Base-by-base conservation (phyloP, 2,113 vertebrate genomes). In the Apodemus speciosus region DNA sequence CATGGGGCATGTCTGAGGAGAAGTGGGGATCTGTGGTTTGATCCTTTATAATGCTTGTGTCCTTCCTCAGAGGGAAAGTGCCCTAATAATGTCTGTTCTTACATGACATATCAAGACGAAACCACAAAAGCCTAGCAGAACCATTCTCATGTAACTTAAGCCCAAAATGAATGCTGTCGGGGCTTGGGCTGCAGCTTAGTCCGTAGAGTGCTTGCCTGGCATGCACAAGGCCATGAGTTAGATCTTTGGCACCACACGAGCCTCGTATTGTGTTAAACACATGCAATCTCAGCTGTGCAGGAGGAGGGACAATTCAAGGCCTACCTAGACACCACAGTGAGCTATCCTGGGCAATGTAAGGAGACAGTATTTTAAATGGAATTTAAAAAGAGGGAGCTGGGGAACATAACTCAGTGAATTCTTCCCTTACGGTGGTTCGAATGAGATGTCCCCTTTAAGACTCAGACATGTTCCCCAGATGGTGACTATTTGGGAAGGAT, bases 21-120 rank as follows among this genome's bases (percentile, higher is more conserved):
- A 92, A 40, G 46, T 11, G 15, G 92, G 3, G 9, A 76, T 72
- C 40, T 62, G 40, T 60, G 35, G 83, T 85, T 90, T 62, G 23
- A 13, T 46, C 85, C 51, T 88, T 85, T 92, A 79, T 30, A 21
- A 49, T 87, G 68, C 76, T 62, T 94, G 46, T 71, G 62, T 72
- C 68, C 66, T 92, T 95, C 10, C 60, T 56, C 16, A 64, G 25
- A 90, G 94, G 21, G 58, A 83, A 94, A 86, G 32, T 73, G 25
- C 69, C 62, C 72, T 83, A 27, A 94, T 7, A 18, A 21, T 91
- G n/a, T 73, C 85, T 95, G 40, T 84, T 87, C 73, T 87, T 83
- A 79, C 92, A 72, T 89, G 46, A 25, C 35, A 89, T n/a, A 7
- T 15, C 27, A 43, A 92, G 53, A 40, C 38, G 88, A 89, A 58